These are phyloP conservation scores for Synergus japonicus DNA, from an alignment of 2,888 invertebrate species.

Conservation along the genomic window DNA sequence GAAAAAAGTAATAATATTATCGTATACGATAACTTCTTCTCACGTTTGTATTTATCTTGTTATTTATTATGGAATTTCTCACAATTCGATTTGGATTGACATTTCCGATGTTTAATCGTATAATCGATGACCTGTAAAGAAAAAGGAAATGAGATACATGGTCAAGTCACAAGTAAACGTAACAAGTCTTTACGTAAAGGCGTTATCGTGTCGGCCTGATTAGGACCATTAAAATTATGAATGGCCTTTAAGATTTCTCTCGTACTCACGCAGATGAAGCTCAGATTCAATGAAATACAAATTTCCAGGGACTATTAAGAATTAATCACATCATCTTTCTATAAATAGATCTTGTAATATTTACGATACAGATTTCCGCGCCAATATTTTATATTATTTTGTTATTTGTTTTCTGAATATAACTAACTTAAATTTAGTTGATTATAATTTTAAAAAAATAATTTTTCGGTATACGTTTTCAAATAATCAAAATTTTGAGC, in stretches of 20 bases:
- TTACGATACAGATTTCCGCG: too few species aligned
- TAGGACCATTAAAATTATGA: slow-evolving; percentile 33
- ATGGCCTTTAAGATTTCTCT: not conserved
- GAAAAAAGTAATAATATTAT: not conserved
- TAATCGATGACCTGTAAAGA: not conserved
- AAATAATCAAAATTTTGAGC: too few species aligned
- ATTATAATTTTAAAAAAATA: too few species aligned
- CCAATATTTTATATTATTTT: too few species aligned
- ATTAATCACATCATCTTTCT: too few species aligned
- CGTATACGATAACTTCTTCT: not conserved
- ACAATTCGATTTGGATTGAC: not conserved
- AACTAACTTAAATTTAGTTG: too few species aligned
- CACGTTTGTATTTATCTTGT: not conserved
- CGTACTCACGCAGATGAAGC: not conserved
- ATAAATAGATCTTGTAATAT: too few species aligned
- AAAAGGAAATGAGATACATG: not conserved
- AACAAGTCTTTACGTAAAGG: slow-evolving; percentile 30
- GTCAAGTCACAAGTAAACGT: not conserved
- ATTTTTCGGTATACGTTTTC: too few species aligned
- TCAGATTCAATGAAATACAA: not conserved
- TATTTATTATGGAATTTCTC: not conserved
- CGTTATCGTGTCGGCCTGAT: slow-evolving; percentile 20
- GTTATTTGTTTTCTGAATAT: too few species aligned
- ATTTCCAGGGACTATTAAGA: too few species aligned
- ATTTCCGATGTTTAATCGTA: slow-evolving; percentile 14